These are phyloP conservation scores for Tupaia tana DNA, from an alignment of 2,113 vertebrate species.

Conservation along the genomic window DNA sequence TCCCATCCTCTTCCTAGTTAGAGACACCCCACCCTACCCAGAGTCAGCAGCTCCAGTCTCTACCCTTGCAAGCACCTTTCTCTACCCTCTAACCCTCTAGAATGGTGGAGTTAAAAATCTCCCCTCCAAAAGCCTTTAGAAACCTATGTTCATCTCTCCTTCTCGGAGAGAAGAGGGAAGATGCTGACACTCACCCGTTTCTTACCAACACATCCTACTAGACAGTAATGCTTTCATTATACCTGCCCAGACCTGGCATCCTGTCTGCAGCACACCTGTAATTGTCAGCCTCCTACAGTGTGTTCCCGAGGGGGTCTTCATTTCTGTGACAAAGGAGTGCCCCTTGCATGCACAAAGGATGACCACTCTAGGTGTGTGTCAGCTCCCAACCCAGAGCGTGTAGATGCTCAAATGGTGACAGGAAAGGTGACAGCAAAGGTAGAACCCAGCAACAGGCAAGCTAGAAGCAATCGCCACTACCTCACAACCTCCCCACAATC, in stretches of 20 bases:
- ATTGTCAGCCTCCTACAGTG: neutral
- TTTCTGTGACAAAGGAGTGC: neutral
- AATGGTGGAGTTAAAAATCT: conserved; percentile 11
- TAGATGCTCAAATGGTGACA: neutral
- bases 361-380: neutral
- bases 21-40: neutral
- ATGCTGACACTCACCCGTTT: neutral
- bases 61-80: neutral
- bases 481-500: neutral
- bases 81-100: neutral
- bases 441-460: neutral
- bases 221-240: neutral
- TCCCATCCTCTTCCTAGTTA: neutral
- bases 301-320: neutral
- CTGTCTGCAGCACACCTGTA: neutral
- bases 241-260: neutral
- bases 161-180: neutral
- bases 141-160: neutral
- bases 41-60: neutral
- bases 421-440: conserved; percentile 33
- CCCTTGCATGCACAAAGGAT: neutral
- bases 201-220: neutral
- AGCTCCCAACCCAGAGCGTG: neutral
- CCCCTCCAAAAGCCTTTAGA: neutral
- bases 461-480: neutral